Evolutionary conservation across 2,797 vertebrate genomes (phyloP).

Genomic region (Hydrocynus forskahlii): DNA sequence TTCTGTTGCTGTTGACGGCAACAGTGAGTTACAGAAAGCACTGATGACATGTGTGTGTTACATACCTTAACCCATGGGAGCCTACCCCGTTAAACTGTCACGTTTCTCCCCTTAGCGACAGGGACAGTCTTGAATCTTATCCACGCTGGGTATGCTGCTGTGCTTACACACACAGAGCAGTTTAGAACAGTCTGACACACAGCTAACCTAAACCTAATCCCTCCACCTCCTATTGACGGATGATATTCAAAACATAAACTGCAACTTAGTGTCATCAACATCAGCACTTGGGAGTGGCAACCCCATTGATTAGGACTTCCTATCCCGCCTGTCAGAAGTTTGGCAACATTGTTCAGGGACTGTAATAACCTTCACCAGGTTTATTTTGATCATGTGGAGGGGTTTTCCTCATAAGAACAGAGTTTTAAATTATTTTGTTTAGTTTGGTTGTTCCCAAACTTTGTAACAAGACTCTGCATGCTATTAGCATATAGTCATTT

Average conservation of each 20-base stretch:
- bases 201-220: not conserved
- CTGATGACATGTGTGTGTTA: constrained; percentile 73
- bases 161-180: not conserved
- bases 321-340: too few species aligned
- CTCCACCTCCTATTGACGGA: not conserved
- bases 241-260: not conserved
- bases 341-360: too few species aligned
- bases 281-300: too few species aligned
- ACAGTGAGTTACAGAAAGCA: not conserved
- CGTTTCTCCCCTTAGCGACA: constrained; percentile 67
- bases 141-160: constrained; percentile 19
- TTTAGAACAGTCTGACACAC: not conserved
- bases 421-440: too few species aligned
- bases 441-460: too few species aligned
- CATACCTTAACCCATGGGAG: constrained; percentile 71
- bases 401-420: too few species aligned
- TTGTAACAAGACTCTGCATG: not conserved
- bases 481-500: not conserved
- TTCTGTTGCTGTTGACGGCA: not conserved
- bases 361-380: too few species aligned
- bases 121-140: constrained; percentile 61
- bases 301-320: not conserved
- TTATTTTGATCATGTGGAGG: too few species aligned
- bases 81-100: constrained; percentile 76
- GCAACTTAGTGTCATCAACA: not conserved